Evolutionary conservation across 2,797 vertebrate genomes (phyloP), one percentile per base, ranked within the genome.

Genomic region (Mormyrus hasselquistii): DNA sequence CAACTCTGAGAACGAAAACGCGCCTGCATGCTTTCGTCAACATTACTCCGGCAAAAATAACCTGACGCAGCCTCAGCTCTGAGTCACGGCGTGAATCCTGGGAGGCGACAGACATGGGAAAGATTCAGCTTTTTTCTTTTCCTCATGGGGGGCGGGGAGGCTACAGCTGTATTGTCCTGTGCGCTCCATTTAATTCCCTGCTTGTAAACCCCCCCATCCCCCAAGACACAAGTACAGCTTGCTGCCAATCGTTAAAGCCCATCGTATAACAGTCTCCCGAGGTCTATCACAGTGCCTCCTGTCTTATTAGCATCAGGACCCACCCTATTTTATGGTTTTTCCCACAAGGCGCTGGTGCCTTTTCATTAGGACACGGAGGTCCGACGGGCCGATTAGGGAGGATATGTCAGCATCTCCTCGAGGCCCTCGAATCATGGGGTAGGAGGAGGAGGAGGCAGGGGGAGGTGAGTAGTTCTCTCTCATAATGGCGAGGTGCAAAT

Each of bases 221-320:
- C 92, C 90, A 91, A 94, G 94, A 93, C 90, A 90, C 91, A 92
- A 92, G 92, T 91, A 91, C 91, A 92, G 41, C 62, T 91, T 88
- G 92, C 92, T 91, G 91, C 93, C 94, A 93, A 93, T 91, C 91
- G 92, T 93, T 92, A 92, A 88, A 91, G 92, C 92, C 86, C 65
- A 91, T 88, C 69, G 57, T 22, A 92, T 89, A 92, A 59, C 44
- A 90, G 92, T 82, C 93, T 92, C 93, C 91, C 92, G 92, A 93
- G 91, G 87, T 94, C 90, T 92, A 91, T 94, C 92, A 91, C 92
- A 90, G 91, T 88, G 92, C 91, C 93, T 95, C 91, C 91, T 92
- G 90, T 90, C 90, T 91, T 91, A 91, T 92, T 94, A 92, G 90
- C 91, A 89, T 90, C 34, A 91, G 89, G 69, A 83, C 47, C 57